These are phyloP conservation scores for Eciton burchellii DNA, from an alignment of 1,140 invertebrate genomes.

Conservation along the genomic window DNA sequence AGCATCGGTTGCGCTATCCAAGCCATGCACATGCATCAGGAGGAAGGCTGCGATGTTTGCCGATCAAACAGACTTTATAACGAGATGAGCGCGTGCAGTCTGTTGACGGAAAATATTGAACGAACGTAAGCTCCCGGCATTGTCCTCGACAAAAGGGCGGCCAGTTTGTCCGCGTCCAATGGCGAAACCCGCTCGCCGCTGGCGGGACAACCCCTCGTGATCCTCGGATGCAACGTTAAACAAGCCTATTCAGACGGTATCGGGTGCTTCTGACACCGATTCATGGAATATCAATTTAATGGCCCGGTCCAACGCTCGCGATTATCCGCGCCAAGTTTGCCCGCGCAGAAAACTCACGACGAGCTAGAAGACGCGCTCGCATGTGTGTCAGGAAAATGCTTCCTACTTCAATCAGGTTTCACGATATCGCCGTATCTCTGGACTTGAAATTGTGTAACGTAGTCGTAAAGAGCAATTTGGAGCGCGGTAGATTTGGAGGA, in stretches of 20 bases:
- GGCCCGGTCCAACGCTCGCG: constrained; percentile 28
- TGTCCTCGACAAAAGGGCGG: constrained; percentile 72
- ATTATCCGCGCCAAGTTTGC: constrained; percentile 14
- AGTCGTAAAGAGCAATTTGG: no score
- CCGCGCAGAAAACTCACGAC: neutral
- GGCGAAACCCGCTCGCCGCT: constrained; percentile 5
- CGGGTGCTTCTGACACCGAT: constrained; percentile 72
- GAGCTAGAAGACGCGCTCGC: neutral
- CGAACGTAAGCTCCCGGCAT: constrained; percentile 71
- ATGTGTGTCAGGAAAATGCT: neutral
- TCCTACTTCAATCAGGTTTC: neutral
- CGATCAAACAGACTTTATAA: constrained; percentile 79
- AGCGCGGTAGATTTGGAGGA: neutral
- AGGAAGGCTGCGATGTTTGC: constrained; percentile 72
- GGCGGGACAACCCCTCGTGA: neutral
- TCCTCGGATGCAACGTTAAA: constrained; percentile 46
- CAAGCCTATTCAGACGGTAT: constrained; percentile 61
- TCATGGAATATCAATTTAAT: constrained; percentile 75
- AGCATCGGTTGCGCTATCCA: constrained; percentile 50
- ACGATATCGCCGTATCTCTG: neutral
- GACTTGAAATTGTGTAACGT: neutral
- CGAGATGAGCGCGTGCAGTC: constrained; percentile 72
- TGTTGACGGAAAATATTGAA: constrained; percentile 78
- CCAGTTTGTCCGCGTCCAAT: constrained; percentile 60
- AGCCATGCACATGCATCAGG: constrained; percentile 54